Conservation (phyloP, 2,888 invertebrate species). For the Macropis europaea region DNA sequence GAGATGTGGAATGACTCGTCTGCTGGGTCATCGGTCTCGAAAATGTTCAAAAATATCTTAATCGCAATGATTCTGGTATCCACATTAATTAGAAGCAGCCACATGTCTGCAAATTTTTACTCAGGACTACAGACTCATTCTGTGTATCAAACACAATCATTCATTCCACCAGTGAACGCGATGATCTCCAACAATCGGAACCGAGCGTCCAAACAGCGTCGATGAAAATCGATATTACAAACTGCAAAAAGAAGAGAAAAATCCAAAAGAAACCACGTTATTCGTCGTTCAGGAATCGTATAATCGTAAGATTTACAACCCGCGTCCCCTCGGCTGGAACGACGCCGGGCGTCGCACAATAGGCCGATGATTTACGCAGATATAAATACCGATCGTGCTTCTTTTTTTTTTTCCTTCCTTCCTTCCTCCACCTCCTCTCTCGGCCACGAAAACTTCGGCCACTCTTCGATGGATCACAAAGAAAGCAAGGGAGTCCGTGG, state of each 20-base stretch:
- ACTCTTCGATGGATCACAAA: slow-evolving; percentile 55
- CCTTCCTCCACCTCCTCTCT: too few species aligned
- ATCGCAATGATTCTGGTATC: too few species aligned
- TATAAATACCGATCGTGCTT: slow-evolving; percentile 69
- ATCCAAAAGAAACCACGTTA: background rate
- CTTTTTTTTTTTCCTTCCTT: slow-evolving; percentile 14
- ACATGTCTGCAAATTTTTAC: too few species aligned
- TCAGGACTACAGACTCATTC: too few species aligned
- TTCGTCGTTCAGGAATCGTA: slow-evolving; percentile 6
- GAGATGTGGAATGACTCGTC: too few species aligned
- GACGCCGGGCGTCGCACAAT: slow-evolving; percentile 47
- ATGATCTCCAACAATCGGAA: too few species aligned
- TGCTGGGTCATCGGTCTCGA: too few species aligned
- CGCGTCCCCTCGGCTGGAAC: slow-evolving; percentile 27
- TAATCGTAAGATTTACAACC: slow-evolving; percentile 51
- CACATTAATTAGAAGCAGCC: too few species aligned
- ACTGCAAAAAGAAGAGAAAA: background rate
- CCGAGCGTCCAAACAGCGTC: too few species aligned
- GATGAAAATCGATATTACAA: background rate
- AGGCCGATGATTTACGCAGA: slow-evolving; percentile 67
- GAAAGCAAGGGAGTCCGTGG: slow-evolving; percentile 47
- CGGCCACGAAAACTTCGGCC: slow-evolving; percentile 40
- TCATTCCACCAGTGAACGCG: too few species aligned
- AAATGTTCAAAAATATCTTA: too few species aligned
- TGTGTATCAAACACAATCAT: too few species aligned